Evolutionary conservation across 2,113 vertebrate genomes (phyloP).

Genomic region (Oxyura jamaicensis): DNA sequence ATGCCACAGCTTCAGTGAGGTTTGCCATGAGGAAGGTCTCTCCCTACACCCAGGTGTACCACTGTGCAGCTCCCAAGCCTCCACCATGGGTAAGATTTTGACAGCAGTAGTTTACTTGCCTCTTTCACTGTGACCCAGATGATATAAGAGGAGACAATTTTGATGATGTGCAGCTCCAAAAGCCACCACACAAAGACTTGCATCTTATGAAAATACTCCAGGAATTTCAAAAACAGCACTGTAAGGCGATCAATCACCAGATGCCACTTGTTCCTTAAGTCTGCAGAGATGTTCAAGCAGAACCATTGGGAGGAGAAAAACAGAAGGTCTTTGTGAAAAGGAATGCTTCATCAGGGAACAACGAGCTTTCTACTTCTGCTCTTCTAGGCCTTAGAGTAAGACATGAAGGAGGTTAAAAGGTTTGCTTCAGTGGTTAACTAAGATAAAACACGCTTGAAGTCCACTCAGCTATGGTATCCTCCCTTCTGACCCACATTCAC

Average conservation of each 20-base stretch:
- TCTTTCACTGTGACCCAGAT: constrained; percentile 92
- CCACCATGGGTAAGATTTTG: neutral
- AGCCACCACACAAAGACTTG: constrained; percentile 98
- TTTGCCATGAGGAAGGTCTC: neutral
- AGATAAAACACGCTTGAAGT: neutral
- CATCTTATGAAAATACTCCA: constrained; percentile 95
- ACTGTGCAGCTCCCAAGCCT: neutral
- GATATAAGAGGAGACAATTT: constrained; percentile 94
- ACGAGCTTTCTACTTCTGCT: neutral
- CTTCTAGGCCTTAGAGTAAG: neutral
- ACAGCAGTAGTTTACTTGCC: constrained; percentile 75
- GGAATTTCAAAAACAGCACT: constrained; percentile 94
- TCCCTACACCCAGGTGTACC: neutral
- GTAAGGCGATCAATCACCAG: constrained; percentile 95
- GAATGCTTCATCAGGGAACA: neutral
- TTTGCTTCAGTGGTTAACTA: neutral
- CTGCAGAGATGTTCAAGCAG: constrained; percentile 70
- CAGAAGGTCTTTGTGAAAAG: neutral
- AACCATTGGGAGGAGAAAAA: neutral
- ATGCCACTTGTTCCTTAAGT: constrained; percentile 95
- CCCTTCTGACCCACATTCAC: neutral
- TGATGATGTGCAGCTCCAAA: constrained; percentile 96
- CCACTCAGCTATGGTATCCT: neutral
- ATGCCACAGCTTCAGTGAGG: neutral
- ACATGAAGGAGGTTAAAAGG: neutral